Conservation (phyloP, 2,797 vertebrate species). For the Enteromius argenteus region DNA sequence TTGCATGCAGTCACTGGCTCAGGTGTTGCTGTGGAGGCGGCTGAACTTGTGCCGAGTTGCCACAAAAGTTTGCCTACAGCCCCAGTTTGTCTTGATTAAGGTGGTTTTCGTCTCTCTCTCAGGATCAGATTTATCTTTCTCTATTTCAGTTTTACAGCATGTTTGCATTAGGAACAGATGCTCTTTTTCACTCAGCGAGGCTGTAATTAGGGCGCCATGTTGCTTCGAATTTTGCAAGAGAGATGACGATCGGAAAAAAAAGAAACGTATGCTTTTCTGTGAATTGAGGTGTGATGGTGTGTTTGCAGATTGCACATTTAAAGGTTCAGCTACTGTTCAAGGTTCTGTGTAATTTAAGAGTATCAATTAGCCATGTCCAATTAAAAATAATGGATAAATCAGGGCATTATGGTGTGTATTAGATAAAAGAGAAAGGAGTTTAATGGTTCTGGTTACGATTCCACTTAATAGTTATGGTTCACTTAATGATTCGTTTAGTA, state of each 20-base stretch:
- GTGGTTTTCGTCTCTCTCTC: not conserved
- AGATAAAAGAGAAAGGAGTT: not conserved
- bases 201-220: slow-evolving; percentile 29
- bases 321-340: not conserved
- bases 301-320: slow-evolving; percentile 21
- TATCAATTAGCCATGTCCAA: slow-evolving; percentile 19
- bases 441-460: slow-evolving; percentile 11
- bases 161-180: slow-evolving; percentile 48
- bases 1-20: not conserved
- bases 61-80: not conserved
- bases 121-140: slow-evolving; percentile 35
- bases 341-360: not conserved
- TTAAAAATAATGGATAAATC: slow-evolving; percentile 16
- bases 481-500: not conserved
- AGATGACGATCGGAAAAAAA: slow-evolving; percentile 8
- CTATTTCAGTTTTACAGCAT: slow-evolving; percentile 9
- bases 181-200: slow-evolving; percentile 12
- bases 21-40: not conserved
- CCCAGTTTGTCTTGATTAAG: slow-evolving; percentile 41
- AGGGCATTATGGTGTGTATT: not conserved
- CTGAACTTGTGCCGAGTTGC: slow-evolving; percentile 1
- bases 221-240: slow-evolving; percentile 23
- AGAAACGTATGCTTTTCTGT: slow-evolving; percentile 16
- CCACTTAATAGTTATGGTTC: slow-evolving; percentile 6
- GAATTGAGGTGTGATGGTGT: slow-evolving; percentile 31